A percentile compares a stretch with the other conserved stretches of the same genome.
These are phyloP conservation scores for Hiodon tergisus DNA, from an alignment of 2,113 vertebrate genomes.

Conservation along the genomic window DNA sequence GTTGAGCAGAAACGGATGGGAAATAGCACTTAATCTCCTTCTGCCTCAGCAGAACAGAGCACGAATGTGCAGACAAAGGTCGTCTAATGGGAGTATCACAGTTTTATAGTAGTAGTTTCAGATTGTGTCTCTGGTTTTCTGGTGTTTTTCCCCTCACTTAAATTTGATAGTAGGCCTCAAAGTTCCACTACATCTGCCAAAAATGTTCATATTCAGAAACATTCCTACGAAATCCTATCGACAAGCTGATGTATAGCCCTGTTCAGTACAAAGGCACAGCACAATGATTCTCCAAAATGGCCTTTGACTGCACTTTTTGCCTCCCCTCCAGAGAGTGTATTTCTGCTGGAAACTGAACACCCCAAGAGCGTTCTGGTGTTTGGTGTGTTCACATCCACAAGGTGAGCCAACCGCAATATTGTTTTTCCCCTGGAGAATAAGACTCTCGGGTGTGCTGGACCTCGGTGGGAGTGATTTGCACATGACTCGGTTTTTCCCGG, in stretches of 20 bases:
- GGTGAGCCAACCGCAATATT: conserved; percentile 67
- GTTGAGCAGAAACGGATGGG: too few relatives aligned
- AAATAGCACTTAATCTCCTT: too few relatives aligned
- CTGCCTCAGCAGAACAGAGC: too few relatives aligned
- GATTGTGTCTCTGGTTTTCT: background rate
- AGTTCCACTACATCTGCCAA: background rate
- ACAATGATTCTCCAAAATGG: background rate
- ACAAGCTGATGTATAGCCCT: background rate
- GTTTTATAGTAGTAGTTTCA: background rate
- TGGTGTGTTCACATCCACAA: conserved; percentile 94
- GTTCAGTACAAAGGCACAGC: background rate
- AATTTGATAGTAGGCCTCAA: background rate
- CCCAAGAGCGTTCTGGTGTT: conserved; percentile 85
- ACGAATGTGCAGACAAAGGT: too few relatives aligned
- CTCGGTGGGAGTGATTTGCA: conserved; percentile 26
- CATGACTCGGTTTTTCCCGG: background rate
- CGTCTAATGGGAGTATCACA: background rate
- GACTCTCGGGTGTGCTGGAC: conserved; percentile 21
- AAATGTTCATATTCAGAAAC: background rate
- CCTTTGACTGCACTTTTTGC: conserved; percentile 16
- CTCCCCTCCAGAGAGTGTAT: conserved; percentile 82
- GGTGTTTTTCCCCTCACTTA: background rate
- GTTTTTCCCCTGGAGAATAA: conserved; percentile 13
- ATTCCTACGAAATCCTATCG: background rate
- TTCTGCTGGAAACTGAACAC: conserved; percentile 89